These are phyloP conservation scores for Thalpophila matura DNA, from an alignment of 2,888 invertebrate species.

Conservation along the genomic window DNA sequence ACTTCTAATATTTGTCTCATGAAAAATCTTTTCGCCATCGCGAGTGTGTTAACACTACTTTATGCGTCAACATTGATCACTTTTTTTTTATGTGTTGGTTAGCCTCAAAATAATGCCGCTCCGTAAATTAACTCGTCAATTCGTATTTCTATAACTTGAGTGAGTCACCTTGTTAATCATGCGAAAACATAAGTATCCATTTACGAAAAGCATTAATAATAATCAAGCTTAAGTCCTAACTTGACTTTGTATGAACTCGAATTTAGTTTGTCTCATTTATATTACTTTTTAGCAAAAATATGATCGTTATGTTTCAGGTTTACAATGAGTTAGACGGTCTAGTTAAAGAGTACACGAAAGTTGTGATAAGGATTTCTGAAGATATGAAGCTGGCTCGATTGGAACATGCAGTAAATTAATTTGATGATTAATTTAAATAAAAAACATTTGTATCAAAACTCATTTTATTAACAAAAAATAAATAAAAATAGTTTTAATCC, in stretches of 20 bases:
- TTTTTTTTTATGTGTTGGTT: neutral
- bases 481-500: slow-evolving; percentile 49
- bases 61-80: neutral
- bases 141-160: neutral
- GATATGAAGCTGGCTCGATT: slow-evolving; percentile 88
- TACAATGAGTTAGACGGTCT: slow-evolving; percentile 91
- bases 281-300: neutral
- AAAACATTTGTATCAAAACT: slow-evolving; percentile 37
- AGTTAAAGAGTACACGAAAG: slow-evolving; percentile 92
- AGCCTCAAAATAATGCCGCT: neutral
- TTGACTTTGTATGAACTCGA: neutral
- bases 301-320: slow-evolving; percentile 86
- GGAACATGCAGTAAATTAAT: slow-evolving; percentile 55
- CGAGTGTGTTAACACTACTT: too few relatives aligned
- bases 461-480: slow-evolving; percentile 58
- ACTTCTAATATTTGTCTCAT: too few relatives aligned
- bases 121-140: neutral
- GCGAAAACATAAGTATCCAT: neutral
- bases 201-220: neutral
- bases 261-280: neutral
- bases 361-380: slow-evolving; percentile 92
- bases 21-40: too few relatives aligned
- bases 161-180: neutral
- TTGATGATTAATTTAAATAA: slow-evolving; percentile 40
- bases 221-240: too few relatives aligned